Base-by-base conservation (phyloP, 2,888 invertebrate genomes). In the Endotricha flammealis region DNA sequence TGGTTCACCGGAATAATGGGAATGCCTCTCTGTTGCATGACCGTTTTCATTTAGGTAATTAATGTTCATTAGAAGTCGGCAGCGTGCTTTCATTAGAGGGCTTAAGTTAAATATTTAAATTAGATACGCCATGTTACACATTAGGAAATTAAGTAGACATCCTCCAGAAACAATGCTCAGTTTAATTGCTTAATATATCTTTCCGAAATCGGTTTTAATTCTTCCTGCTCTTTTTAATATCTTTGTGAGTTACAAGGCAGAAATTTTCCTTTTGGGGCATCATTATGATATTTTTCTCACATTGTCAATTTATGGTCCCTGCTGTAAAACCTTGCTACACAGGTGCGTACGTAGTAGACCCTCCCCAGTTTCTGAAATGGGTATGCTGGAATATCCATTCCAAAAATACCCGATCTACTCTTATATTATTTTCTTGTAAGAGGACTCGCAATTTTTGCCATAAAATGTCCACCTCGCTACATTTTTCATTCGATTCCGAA, bases 11-110 rank as follows among this genome's bases (percentile, higher is more conserved):
- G 61, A 50, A 52, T 52, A 53, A 50, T 48, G 35, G 44, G 40
- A 39, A 46, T 45, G 36, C 40, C 37, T 36, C 36, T 41, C 37
- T 48, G 47, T 54, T 55, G 50, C 53, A 55, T 57, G 55, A 50
- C 53, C 50, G 52, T 52, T 50, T 55, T 53, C 59, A 66, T 67
- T 67, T 54, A 49, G 58, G 44, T 57, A 64, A 65, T 64, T 61
- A 64, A 56, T 58, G 59, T 53, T 62, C 49, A 57, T 66, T 64
- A 61, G 49, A 48, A 56, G 43, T 50, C 50, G 36, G 45, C 41
- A 54, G 44, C 47, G 48, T 46, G 47, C 50, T 55, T 54, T 55
- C 53, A 53, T 59, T 58, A 54, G 49, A 46, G 48, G 54, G 48
- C 39, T 47, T 44, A 50, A 56, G 57, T 55, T 54, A 51, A 59